Conservation (phyloP, 2,797 vertebrate genomes). For the Rhincodon typus region DNA sequence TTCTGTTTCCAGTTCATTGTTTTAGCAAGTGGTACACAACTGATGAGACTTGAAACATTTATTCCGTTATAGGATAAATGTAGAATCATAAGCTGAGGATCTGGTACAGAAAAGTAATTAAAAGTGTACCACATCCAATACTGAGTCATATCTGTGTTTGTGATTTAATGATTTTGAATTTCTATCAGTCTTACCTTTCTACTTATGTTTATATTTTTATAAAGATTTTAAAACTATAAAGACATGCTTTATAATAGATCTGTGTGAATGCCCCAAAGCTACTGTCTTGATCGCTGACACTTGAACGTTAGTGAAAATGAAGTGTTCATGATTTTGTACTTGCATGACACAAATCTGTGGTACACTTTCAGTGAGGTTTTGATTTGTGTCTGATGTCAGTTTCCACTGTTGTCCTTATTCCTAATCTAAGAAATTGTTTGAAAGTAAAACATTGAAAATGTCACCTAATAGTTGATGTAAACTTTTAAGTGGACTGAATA, state of each 20-base stretch:
- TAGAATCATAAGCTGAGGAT: neutral
- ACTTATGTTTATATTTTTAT: neutral
- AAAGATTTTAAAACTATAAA: neutral
- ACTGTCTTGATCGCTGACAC: neutral
- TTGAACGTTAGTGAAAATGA: neutral
- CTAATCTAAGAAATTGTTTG: neutral
- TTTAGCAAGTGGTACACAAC: neutral
- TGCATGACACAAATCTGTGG: neutral
- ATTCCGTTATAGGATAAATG: neutral
- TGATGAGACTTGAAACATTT: neutral
- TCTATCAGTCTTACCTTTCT: neutral
- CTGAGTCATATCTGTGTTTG: neutral
- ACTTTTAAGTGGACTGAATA: neutral
- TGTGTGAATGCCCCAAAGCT: neutral
- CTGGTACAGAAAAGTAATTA: too few species aligned
- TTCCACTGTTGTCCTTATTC: neutral
- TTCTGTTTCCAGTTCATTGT: neutral
- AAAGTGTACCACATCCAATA: neutral
- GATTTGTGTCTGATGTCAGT: neutral
- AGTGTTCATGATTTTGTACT: neutral
- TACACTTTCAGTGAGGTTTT: neutral
- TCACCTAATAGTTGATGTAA: neutral
- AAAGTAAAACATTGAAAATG: neutral
- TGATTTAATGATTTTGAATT: neutral
- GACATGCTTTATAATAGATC: neutral